These are phyloP conservation scores for Oscheius sp. DNA, from an alignment of 1,140 invertebrate genomes.

Conservation along the genomic window DNA sequence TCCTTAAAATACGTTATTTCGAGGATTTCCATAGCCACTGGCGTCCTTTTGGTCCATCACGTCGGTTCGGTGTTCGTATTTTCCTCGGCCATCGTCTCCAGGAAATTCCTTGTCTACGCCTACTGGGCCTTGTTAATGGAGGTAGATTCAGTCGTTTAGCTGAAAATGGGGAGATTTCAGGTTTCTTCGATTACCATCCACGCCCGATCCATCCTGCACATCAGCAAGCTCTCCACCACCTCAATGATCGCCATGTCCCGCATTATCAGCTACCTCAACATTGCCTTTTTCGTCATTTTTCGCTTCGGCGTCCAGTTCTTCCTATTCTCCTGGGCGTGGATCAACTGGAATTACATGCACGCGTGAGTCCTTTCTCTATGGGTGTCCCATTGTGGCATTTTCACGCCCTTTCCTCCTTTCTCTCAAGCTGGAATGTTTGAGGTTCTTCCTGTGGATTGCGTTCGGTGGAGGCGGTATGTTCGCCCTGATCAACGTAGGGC, in stretches of 20 bases:
- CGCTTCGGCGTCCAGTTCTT: slow-evolving; percentile 36
- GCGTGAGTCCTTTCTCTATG: slow-evolving; percentile 5
- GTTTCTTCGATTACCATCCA: slow-evolving; percentile 36
- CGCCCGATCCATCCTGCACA: slow-evolving; percentile 33
- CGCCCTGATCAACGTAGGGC: slow-evolving; percentile 27
- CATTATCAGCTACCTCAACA: slow-evolving; percentile 14
- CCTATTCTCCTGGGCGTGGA: slow-evolving; percentile 30
- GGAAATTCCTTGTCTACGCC: slow-evolving; percentile 37
- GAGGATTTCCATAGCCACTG: slow-evolving; percentile 26
- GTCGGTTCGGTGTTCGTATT: slow-evolving; percentile 34
- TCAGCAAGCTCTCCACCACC: slow-evolving; percentile 16
- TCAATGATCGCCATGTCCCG: slow-evolving; percentile 22
- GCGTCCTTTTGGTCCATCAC: slow-evolving; percentile 34
- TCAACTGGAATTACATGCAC: slow-evolving; percentile 35
- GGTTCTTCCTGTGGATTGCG: slow-evolving; percentile 26
- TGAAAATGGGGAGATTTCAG: neutral
- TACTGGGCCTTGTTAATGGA: slow-evolving; percentile 41
- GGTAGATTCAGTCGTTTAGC: slow-evolving; percentile 5
- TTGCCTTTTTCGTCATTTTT: slow-evolving; percentile 26
- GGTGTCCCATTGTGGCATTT: neutral
- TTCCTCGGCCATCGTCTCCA: slow-evolving; percentile 17
- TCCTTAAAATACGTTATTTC: neutral
- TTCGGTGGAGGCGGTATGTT: slow-evolving; percentile 32
- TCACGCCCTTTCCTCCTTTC: neutral
- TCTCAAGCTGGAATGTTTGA: no score